These are phyloP conservation scores for Vipera ursinii DNA, from an alignment of 2,797 vertebrate genomes.

Conservation along the genomic window DNA sequence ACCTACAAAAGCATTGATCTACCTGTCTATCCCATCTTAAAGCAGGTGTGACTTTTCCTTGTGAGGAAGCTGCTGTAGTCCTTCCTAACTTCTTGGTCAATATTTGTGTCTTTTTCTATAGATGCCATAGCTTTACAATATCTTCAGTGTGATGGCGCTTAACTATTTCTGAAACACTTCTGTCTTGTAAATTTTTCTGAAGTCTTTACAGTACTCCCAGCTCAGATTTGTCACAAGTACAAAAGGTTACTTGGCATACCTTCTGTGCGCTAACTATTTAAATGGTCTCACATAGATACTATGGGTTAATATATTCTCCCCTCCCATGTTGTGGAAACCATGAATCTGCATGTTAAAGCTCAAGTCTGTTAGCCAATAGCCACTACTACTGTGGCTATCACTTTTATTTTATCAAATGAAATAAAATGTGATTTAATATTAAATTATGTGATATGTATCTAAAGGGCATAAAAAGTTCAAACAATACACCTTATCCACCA, in stretches of 20 bases:
- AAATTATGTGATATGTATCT: background rate
- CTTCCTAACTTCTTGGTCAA: background rate
- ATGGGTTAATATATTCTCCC: background rate
- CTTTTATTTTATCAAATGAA: too few relatives aligned
- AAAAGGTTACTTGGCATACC: background rate
- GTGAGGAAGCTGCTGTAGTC: background rate
- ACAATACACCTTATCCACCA: background rate
- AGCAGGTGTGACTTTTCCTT: background rate
- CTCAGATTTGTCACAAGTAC: background rate
- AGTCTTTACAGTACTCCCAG: background rate
- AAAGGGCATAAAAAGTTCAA: background rate
- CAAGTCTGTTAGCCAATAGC: background rate
- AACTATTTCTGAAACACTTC: background rate
- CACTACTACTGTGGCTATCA: background rate
- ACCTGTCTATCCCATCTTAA: background rate
- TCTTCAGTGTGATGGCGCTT: background rate
- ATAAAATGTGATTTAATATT: background rate
- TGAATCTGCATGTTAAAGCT: background rate
- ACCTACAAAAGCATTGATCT: background rate
- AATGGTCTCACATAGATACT: background rate
- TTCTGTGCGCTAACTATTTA: background rate
- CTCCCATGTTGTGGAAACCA: background rate
- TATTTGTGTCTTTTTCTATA: background rate
- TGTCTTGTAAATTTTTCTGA: background rate
- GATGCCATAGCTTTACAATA: background rate